A percentile compares a stretch with the other conserved stretches of the same genome.
phyloP scores from a whole-genome alignment of 2,888 invertebrate genomes.

The Monoplex corrugatus region DNA sequence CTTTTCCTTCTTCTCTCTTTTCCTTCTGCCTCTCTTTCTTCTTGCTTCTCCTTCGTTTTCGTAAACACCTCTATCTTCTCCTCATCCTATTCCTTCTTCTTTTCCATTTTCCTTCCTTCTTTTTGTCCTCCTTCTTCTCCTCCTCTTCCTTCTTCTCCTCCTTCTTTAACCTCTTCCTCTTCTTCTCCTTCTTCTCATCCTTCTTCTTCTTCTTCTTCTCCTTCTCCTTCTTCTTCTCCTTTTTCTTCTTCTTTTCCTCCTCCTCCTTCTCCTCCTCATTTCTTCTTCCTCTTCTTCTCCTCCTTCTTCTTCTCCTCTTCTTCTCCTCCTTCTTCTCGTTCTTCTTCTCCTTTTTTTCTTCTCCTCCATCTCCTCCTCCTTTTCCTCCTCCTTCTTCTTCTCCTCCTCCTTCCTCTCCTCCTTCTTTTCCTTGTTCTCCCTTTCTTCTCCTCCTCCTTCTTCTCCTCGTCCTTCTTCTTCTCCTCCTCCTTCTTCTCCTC shows the following conservation, averaged over 20 bases:
- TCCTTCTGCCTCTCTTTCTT: no score
- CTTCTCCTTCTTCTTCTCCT: background rate
- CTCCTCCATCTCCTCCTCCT: background rate
- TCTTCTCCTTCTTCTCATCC: background rate
- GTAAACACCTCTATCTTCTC: constrained; percentile 9
- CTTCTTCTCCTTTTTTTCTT: background rate
- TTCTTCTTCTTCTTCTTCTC: no score
- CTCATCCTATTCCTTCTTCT: background rate
- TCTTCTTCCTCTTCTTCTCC: background rate
- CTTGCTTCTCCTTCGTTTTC: background rate
- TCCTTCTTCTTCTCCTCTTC: background rate
- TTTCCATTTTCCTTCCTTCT: background rate
- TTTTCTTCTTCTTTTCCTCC: background rate
- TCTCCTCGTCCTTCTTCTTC: background rate
- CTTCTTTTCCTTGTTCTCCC: background rate
- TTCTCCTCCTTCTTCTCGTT: background rate
- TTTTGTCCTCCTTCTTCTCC: background rate
- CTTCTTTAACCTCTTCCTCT: background rate
- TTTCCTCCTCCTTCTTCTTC: constrained; percentile 1
- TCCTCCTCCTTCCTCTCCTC: constrained; percentile 17
- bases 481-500: background rate
- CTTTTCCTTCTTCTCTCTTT: no score
- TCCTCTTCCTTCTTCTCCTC: background rate
- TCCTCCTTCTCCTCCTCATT: background rate
- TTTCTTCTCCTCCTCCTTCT: background rate